Evolutionary conservation across 1,140 invertebrate species (phyloP).

Genomic region (Adelges cooleyi): DNA sequence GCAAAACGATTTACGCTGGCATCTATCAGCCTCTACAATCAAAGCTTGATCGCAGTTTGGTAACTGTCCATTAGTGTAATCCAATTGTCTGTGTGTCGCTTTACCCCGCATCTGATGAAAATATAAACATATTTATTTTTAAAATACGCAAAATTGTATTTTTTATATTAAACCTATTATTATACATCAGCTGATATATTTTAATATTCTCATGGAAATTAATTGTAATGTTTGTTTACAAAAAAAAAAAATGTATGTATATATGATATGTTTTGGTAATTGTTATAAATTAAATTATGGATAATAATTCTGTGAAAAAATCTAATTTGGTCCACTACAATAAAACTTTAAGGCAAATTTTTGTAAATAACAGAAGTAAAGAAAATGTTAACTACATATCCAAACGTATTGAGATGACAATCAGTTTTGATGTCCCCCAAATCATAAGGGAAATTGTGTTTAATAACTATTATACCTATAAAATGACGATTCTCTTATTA

Average conservation of each 20-base stretch:
- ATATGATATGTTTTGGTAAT: no score
- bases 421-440: neutral
- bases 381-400: neutral
- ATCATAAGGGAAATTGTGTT: neutral
- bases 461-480: slow-evolving; percentile 2
- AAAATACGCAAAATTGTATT: no score
- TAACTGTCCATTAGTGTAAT: slow-evolving; percentile 6
- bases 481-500: neutral
- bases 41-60: slow-evolving; percentile 21
- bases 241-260: no score
- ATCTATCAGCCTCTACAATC: slow-evolving; percentile 11
- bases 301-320: no score
- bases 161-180: no score
- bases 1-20: slow-evolving; percentile 31
- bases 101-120: neutral
- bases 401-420: neutral
- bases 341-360: neutral
- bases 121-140: neutral
- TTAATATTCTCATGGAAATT: neutral
- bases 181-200: neutral
- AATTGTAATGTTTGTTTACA: no score
- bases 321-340: neutral
- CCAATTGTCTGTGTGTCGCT: neutral
- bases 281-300: no score
- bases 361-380: neutral